Evolutionary conservation across 2,113 vertebrate species (phyloP).

Genomic region (Amazona guildingii): DNA sequence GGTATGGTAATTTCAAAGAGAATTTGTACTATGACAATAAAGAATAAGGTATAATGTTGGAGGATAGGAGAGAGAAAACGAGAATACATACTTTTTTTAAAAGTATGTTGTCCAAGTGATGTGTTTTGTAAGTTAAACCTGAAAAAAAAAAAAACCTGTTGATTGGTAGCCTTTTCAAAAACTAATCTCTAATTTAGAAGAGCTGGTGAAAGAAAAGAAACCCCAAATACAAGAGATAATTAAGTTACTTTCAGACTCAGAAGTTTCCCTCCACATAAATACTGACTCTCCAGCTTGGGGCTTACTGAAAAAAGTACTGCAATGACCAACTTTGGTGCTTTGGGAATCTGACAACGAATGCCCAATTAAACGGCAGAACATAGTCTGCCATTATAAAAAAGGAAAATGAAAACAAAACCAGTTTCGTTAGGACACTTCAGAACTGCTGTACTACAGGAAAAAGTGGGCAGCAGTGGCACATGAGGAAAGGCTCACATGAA

Average conservation of each 20-base stretch:
- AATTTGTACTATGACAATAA: constrained; percentile 37
- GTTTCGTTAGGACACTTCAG: not conserved
- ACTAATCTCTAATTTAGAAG: not conserved
- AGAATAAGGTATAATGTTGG: not conserved
- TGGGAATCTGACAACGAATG: not conserved
- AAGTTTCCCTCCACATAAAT: not conserved
- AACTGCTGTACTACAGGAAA: constrained; percentile 12
- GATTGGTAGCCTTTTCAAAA: not conserved
- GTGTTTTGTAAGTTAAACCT: not conserved
- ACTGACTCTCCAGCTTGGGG: not conserved
- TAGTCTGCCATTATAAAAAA: not conserved
- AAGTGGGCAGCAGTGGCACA: not conserved
- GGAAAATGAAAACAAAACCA: not conserved
- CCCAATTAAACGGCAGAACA: not conserved
- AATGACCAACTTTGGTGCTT: not conserved
- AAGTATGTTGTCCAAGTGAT: not conserved
- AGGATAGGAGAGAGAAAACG: not conserved
- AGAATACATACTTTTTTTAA: not conserved
- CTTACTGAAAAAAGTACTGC: not conserved
- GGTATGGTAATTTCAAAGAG: constrained; percentile 37
- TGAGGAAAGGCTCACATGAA: not conserved
- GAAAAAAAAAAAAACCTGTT: not conserved
- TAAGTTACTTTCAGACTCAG: not conserved
- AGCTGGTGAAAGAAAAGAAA: not conserved
- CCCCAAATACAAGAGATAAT: not conserved